Conservation (phyloP, 1,140 invertebrate species). For the Protaetia brevitarsis region DNA sequence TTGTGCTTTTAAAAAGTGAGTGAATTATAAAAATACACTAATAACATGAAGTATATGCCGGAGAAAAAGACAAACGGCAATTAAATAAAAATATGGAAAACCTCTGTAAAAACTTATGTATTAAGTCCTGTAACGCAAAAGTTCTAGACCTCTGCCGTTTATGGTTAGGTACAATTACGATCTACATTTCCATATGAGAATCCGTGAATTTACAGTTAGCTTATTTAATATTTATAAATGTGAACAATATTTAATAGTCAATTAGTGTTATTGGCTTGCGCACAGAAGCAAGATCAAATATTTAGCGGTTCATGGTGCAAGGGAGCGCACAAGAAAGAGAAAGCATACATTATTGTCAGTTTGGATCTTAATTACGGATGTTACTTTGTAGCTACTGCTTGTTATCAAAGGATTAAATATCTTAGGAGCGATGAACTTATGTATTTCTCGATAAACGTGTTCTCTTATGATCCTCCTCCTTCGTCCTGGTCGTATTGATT, state of each 20-base stretch:
- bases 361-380: constrained; percentile 24
- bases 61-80: too few species aligned
- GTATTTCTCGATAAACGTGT: constrained; percentile 28
- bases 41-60: too few species aligned
- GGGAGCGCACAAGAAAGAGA: background rate
- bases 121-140: too few species aligned
- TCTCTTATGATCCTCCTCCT: constrained; percentile 23
- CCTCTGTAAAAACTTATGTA: too few species aligned
- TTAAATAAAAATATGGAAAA: too few species aligned
- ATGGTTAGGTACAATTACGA: too few species aligned
- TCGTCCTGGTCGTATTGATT: constrained; percentile 26
- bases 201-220: background rate
- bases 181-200: too few species aligned
- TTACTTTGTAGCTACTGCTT: constrained; percentile 22
- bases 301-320: constrained; percentile 11
- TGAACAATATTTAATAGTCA: constrained; percentile 23
- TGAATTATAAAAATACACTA: too few species aligned
- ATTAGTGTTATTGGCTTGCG: constrained; percentile 16
- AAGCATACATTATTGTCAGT: constrained; percentile 13
- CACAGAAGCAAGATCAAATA: background rate
- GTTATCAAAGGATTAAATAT: constrained; percentile 24
- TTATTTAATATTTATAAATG: constrained; percentile 21
- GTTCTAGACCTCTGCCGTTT: too few species aligned
- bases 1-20: too few species aligned
- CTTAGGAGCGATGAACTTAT: constrained; percentile 27